Evolutionary conservation across 1,140 invertebrate genomes (phyloP).

Genomic region (Zaprionus tsacasi): DNA sequence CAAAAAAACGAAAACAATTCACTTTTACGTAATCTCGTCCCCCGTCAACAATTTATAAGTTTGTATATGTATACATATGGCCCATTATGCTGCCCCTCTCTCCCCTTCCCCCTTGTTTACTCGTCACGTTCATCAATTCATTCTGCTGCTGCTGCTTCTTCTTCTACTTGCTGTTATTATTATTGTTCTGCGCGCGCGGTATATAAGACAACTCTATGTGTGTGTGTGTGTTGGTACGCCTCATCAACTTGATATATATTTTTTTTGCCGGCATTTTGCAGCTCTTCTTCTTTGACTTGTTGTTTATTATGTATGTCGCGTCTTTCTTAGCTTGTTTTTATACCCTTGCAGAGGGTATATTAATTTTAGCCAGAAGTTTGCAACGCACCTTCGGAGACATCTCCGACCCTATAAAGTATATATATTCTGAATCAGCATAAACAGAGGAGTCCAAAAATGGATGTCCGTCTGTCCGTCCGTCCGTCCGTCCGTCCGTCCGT

Average conservation of each 20-base stretch:
- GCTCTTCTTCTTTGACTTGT: slow-evolving; percentile 50
- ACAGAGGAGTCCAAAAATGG: too few relatives aligned
- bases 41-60: slow-evolving; percentile 31
- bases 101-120: background rate
- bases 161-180: background rate
- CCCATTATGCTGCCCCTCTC: slow-evolving; percentile 15
- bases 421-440: too few relatives aligned
- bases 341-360: too few relatives aligned
- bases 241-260: slow-evolving; percentile 34
- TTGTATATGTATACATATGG: slow-evolving; percentile 10
- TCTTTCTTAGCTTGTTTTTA: slow-evolving; percentile 34
- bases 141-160: background rate
- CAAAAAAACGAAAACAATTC: slow-evolving; percentile 37
- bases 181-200: background rate
- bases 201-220: background rate
- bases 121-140: slow-evolving; percentile 15
- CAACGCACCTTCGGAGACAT: too few relatives aligned
- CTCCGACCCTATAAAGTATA: too few relatives aligned
- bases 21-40: slow-evolving; percentile 65
- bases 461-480: too few relatives aligned
- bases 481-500: too few relatives aligned
- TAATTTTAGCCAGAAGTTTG: too few relatives aligned
- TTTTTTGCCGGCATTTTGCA: slow-evolving; percentile 66
- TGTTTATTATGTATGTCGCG: slow-evolving; percentile 54
- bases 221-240: slow-evolving; percentile 2